A percentile compares a stretch with the other conserved stretches of the same genome.
These are phyloP conservation scores for Heliothis peltigera DNA, from an alignment of 2,888 invertebrate genomes.

Conservation along the genomic window DNA sequence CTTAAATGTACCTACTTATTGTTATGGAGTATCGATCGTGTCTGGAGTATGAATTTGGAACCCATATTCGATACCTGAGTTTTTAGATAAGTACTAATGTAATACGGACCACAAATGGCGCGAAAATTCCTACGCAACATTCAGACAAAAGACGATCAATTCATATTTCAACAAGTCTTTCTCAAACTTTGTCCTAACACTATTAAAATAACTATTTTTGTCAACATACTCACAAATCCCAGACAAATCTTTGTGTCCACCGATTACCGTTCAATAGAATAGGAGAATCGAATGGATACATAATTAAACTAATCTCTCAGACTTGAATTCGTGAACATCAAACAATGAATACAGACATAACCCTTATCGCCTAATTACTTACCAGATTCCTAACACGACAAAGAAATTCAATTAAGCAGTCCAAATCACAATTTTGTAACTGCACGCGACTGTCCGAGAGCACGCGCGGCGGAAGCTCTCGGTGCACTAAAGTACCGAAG, in stretches of 20 bases:
- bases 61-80: no score
- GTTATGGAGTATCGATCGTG: not conserved
- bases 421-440: not conserved
- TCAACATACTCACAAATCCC: not conserved
- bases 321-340: no score
- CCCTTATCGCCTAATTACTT: not conserved
- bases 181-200: no score
- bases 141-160: no score
- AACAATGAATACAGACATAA: not conserved
- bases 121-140: no score
- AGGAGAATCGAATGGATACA: not conserved
- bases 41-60: no score
- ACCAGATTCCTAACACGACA: slow-evolving; percentile 9
- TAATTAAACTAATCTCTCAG: not conserved
- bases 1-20: not conserved
- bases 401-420: not conserved
- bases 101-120: no score
- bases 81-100: no score
- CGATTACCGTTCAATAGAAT: not conserved
- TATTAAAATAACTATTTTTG: no score
- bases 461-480: slow-evolving; percentile 17
- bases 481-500: slow-evolving; percentile 24
- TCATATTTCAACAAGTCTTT: no score
- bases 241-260: not conserved
- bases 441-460: slow-evolving; percentile 21